Evolutionary conservation across 2,797 vertebrate species (phyloP), one percentile per base, ranked within the genome.

Genomic region (Danio kyathit): DNA sequence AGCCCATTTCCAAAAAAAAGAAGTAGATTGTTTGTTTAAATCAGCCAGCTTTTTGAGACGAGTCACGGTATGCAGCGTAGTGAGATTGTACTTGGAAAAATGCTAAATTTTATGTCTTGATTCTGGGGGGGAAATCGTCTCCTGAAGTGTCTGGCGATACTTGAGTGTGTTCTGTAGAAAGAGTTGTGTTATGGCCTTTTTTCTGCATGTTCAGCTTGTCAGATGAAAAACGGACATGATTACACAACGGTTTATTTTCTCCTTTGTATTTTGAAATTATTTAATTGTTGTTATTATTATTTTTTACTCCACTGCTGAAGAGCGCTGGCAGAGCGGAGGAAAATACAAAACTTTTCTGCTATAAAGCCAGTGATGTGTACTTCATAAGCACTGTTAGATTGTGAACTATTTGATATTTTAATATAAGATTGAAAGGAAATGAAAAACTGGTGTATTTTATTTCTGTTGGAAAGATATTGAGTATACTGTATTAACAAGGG

Each of bases 381-480:
- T 90, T 83, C 90, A 88, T 89, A 92, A 92, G 89, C 93, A 94
- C 92, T 92, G 92, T 92, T 93, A 89, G 90, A 94, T 93, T 38
- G 86, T 92, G 90, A 92, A 92, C 88, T 90, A 92, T 93, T 94
- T 94, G 91, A 92, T 94, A 94, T 94, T 95, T 94, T 94, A 94
- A 93, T 93, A 94, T 93, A 93, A 92, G 89, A 92, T 89, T 90
- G 86, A 91, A 92, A 92, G 85, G 61, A 89, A 82, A 91, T 40
- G n/a, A 40, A 91, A 93, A 92, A 90, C 82, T 84, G 88, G 91
- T 92, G 91, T 92, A 93, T 93, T 94, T 93, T 94, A 93, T 91
- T 94, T 94, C 89, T 84, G 87, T 92, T 89, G 89, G 91, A 90
- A 90, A 92, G 86, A 91, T 90, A 92, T 93, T 93, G 90, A 91